Evolutionary conservation across 2,888 invertebrate species (phyloP).

Genomic region (Nipponacmea schrenckii): DNA sequence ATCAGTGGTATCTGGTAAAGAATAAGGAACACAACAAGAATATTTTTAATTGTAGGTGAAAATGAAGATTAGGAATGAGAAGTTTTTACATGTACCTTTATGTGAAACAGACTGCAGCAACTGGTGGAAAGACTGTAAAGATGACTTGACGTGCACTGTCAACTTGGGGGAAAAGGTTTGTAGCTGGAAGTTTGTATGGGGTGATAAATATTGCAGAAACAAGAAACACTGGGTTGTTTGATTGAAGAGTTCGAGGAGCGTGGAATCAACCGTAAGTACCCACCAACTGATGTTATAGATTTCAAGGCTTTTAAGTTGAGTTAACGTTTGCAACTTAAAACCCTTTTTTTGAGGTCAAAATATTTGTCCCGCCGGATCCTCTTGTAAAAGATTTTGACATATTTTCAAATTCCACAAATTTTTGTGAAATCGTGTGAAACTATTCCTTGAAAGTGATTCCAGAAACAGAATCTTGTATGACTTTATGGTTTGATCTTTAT

Average conservation of each 20-base stretch:
- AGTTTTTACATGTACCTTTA: constrained; percentile 69
- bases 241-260: too few species aligned
- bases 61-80: constrained; percentile 68
- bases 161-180: constrained; percentile 70
- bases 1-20: too few species aligned
- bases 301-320: too few species aligned
- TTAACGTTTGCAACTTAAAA: not conserved
- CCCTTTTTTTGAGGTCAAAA: constrained; percentile 51
- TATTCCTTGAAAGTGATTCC: constrained; percentile 68
- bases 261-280: too few species aligned
- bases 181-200: too few species aligned
- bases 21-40: too few species aligned
- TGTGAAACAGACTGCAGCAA: constrained; percentile 69
- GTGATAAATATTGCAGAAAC: too few species aligned
- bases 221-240: too few species aligned
- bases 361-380: constrained; percentile 56
- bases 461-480: constrained; percentile 69
- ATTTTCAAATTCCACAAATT: constrained; percentile 64
- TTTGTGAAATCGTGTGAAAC: constrained; percentile 71
- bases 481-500: constrained; percentile 68
- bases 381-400: constrained; percentile 66
- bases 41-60: constrained; percentile 46
- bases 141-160: constrained; percentile 70
- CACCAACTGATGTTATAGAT: too few species aligned
- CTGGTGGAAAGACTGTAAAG: constrained; percentile 70